These are phyloP conservation scores for Pimephales promelas DNA, from an alignment of 2,113 vertebrate genomes.

Conservation along the genomic window DNA sequence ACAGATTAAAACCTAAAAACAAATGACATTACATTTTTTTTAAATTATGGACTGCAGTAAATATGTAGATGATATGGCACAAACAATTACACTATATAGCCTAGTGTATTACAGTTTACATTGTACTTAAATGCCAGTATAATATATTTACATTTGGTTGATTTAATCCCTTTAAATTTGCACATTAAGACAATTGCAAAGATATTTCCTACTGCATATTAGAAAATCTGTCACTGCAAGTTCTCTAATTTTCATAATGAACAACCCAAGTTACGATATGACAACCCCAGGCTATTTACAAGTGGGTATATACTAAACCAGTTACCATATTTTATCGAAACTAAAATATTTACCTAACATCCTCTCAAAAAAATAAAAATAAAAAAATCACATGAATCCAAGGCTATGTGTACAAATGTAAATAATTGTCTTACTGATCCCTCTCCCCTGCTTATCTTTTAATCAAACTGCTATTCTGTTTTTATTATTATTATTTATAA, in stretches of 20 bases:
- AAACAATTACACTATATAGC: neutral
- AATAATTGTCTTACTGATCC: neutral
- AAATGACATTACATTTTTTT: neutral
- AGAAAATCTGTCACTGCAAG: neutral
- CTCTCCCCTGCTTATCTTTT: neutral
- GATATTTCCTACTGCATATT: no score
- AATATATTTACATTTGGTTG: neutral
- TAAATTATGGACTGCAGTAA: neutral
- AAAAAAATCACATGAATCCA: neutral
- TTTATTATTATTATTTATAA: no score
- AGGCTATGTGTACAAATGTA: neutral
- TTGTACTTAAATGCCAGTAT: neutral
- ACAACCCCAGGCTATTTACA: constrained; percentile 10
- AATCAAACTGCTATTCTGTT: neutral
- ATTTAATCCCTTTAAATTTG: neutral
- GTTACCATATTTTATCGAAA: neutral
- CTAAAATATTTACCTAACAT: neutral
- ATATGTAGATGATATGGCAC: neutral
- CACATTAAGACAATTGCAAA: neutral
- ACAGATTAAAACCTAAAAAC: neutral
- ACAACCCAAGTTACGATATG: neutral
- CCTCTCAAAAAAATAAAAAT: no score
- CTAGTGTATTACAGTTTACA: no score
- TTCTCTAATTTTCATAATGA: neutral
- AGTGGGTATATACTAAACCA: neutral